Evolutionary conservation across 1,140 invertebrate genomes (phyloP).

Genomic region (Cyclargus thomasi): DNA sequence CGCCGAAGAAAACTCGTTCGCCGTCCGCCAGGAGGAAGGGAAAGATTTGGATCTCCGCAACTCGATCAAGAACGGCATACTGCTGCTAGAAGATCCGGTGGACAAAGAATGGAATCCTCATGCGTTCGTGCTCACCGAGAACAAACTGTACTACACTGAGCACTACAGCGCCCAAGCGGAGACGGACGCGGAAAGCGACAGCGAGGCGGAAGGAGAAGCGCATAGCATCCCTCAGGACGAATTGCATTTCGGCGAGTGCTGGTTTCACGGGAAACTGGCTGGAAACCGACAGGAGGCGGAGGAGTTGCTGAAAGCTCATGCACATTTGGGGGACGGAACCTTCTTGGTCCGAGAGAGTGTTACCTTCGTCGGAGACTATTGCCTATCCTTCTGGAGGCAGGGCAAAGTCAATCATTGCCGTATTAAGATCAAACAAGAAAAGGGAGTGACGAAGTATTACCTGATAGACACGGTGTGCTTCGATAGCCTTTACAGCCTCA

Average conservation of each 20-base stretch:
- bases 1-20: constrained; percentile 83
- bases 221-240: constrained; percentile 83
- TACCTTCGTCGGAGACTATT: constrained; percentile 97
- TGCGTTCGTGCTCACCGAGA: constrained; percentile 94
- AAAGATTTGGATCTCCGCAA: constrained; percentile 90
- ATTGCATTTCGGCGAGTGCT: constrained; percentile 95
- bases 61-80: constrained; percentile 93
- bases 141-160: constrained; percentile 92
- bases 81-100: constrained; percentile 92
- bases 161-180: constrained; percentile 77
- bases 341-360: constrained; percentile 96
- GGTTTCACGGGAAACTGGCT: constrained; percentile 94
- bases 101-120: constrained; percentile 95
- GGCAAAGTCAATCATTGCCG: constrained; percentile 94
- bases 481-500: constrained; percentile 94
- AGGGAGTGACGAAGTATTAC: constrained; percentile 92
- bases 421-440: constrained; percentile 92
- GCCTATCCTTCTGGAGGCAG: constrained; percentile 94
- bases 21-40: constrained; percentile 80
- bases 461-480: constrained; percentile 92
- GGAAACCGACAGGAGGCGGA: constrained; percentile 84
- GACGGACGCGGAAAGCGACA: constrained; percentile 78
- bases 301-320: constrained; percentile 85
- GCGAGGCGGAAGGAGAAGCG: constrained; percentile 62
- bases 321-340: constrained; percentile 93